Evolutionary conservation across 2,888 invertebrate genomes (phyloP), one percentile per base, ranked within the genome.

Genomic region (Eristalis intricaria): DNA sequence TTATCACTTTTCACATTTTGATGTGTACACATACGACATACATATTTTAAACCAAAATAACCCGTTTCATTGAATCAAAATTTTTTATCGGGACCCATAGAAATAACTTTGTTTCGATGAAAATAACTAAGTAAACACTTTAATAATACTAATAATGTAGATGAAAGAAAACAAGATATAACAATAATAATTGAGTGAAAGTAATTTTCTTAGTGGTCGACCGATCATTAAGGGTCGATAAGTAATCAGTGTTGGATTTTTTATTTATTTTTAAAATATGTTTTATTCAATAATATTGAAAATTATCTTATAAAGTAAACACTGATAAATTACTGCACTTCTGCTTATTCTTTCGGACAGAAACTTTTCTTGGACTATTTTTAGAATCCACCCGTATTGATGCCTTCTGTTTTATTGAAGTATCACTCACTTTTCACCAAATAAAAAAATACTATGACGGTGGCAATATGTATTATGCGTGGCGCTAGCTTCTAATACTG

Each of bases 341-440:
- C 19, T 50, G 7, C 43, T 50, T 19, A 19, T 19, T 50, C 19
- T 50, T 50, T 60, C 60, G 43, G 0, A 56, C 22, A 13, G 61
- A 74, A 61, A 69, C 69, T 26, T 70, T 61, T 32, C 15, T 50
- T 70, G 26, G 26, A 66, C 84, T 87, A 87, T 87, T 87, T 87
- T 79, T 87, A 79, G 84, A 84, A 80, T 77, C 84, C 87, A 69
- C 76, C 74, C 78, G 79, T 75, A 74, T 43, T 73, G 73, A 75
- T 77, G 84, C 76, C 73, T 69, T 77, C 43, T 77, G 73, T 43
- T 69, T 19, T 61, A 84, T 65, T 81, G 73, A 89, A 89, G 79
- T 64, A 80, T 64, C 73, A 83, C 68, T 73, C 77, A 85, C 82
- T 65, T 61, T 63, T 76, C 75, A 84, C 79, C 71, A 79, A 80